Conservation (phyloP, 2,113 vertebrate species). For the Antigone vipio region DNA sequence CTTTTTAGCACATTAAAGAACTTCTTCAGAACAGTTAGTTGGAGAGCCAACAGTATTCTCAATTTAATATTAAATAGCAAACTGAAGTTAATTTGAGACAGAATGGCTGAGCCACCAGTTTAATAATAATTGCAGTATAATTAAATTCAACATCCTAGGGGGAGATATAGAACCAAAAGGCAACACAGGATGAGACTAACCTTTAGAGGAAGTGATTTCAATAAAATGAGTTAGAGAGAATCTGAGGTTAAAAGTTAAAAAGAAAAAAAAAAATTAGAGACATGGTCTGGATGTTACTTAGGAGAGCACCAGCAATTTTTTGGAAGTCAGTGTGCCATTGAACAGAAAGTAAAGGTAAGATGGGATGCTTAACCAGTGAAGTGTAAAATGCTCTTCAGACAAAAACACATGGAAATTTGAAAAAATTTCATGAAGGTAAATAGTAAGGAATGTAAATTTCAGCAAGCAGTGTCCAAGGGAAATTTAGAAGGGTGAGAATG, state of each 20-base stretch:
- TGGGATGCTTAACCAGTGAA: not conserved
- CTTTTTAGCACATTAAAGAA: not conserved
- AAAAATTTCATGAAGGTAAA: not conserved
- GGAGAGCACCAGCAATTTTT: not conserved
- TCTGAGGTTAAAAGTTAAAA: not conserved
- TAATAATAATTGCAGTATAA: not conserved
- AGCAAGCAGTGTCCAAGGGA: not conserved
- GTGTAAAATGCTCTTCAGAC: not conserved
- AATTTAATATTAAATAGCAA: not conserved
- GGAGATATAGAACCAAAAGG: not conserved
- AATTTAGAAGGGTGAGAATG: not conserved
- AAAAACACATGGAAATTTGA: not conserved
- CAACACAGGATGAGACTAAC: not conserved
- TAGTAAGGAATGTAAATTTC: not conserved
- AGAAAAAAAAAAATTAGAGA: not conserved
- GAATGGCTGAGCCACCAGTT: not conserved
- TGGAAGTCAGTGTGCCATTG: not conserved
- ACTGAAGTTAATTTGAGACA: not conserved
- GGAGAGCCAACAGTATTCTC: not conserved
- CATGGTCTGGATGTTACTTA: not conserved
- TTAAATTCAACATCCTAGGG: slow-evolving; percentile 22
- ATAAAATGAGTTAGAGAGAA: not conserved
- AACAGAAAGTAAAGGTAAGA: not conserved
- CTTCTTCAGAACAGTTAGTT: not conserved
- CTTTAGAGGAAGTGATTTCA: not conserved